phyloP scores from a whole-genome alignment of 2,113 vertebrate genomes.

The Dermatemys mawii region DNA sequence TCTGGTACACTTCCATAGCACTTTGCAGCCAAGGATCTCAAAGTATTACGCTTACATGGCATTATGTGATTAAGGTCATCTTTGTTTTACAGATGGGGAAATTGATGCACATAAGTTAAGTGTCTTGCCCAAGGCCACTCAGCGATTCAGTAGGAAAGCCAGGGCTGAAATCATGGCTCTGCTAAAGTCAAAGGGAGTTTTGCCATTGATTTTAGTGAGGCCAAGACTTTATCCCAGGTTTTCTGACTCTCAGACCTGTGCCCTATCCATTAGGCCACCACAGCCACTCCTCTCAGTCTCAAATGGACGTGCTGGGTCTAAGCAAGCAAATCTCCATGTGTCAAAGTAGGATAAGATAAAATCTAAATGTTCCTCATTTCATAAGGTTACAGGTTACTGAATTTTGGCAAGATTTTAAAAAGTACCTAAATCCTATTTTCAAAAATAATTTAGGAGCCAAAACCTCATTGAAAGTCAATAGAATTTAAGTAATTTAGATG shows the following conservation, averaged over 20 bases:
- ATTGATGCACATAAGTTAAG: not conserved
- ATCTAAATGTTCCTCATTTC: not conserved
- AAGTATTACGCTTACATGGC: not conserved
- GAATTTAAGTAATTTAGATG: not conserved
- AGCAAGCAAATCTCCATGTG: not conserved
- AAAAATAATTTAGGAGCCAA: not conserved
- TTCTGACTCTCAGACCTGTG: not conserved
- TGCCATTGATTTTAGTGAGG: not conserved
- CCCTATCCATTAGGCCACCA: not conserved
- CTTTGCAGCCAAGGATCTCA: not conserved
- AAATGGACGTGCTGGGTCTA: no score
- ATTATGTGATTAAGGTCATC: not conserved
- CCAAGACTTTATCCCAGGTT: not conserved
- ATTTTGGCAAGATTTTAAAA: not conserved
- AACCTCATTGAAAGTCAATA: not conserved
- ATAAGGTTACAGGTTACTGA: not conserved
- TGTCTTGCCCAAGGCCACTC: not conserved
- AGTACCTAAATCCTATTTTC: not conserved
- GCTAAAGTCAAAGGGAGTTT: not conserved
- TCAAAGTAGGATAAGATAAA: slow-evolving; percentile 17
- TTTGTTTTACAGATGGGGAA: not conserved
- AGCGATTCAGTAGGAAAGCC: not conserved
- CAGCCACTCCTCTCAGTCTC: no score
- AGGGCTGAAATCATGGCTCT: not conserved
- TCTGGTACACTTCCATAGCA: not conserved